These are phyloP conservation scores for Hydropsyche tenuis DNA, from an alignment of 1,140 invertebrate species.

Conservation along the genomic window DNA sequence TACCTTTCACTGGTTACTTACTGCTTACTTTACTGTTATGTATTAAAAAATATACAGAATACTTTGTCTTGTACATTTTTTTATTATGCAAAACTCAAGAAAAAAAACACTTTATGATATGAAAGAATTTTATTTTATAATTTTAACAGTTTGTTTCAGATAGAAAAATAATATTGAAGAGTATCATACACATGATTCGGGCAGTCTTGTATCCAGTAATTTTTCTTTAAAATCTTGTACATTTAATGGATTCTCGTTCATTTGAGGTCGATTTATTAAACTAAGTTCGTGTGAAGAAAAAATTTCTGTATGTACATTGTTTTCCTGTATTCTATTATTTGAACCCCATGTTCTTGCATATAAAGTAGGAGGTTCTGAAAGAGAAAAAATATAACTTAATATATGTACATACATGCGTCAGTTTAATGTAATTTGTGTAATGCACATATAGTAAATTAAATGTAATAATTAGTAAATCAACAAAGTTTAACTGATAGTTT, in stretches of 20 bases:
- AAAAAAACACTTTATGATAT: no score
- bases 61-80: no score
- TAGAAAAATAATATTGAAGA: neutral
- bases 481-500: no score
- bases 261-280: constrained; percentile 46
- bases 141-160: neutral
- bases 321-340: neutral
- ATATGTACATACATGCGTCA: no score
- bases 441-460: no score
- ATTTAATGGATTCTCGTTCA: constrained; percentile 60
- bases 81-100: no score
- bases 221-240: constrained; percentile 78
- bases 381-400: constrained; percentile 12
- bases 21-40: no score
- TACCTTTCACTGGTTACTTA: no score
- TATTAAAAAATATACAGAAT: no score
- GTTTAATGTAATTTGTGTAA: no score
- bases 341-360: constrained; percentile 46
- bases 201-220: constrained; percentile 75
- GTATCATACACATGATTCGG: constrained; percentile 75
- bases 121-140: neutral
- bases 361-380: constrained; percentile 41
- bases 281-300: constrained; percentile 50
- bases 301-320: constrained; percentile 42
- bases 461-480: no score